Evolutionary conservation across 1,140 invertebrate species (phyloP).

Genomic region (Anastrepha ludens): DNA sequence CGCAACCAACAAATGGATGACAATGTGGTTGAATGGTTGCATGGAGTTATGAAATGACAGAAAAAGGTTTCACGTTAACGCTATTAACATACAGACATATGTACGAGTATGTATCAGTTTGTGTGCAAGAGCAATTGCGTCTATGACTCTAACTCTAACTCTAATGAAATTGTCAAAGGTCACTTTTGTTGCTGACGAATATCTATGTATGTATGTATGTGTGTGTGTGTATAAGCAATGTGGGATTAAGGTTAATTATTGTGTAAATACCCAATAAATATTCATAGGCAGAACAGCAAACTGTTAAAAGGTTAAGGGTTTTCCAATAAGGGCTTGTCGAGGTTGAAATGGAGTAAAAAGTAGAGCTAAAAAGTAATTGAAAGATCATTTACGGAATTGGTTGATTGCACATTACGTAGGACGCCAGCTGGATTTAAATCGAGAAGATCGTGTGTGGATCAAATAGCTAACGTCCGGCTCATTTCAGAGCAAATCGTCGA

Average conservation of each 20-base stretch:
- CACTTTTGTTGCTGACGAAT: not conserved
- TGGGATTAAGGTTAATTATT: constrained; percentile 15
- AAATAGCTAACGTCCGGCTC: too few species aligned
- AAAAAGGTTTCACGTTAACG: constrained; percentile 2
- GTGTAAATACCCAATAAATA: not conserved
- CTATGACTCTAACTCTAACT: not conserved
- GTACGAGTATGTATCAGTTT: not conserved
- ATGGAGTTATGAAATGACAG: not conserved
- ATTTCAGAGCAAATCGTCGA: too few species aligned
- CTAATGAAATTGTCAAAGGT: constrained; percentile 16
- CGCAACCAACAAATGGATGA: not conserved
- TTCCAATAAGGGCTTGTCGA: too few species aligned
- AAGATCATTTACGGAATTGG: too few species aligned
- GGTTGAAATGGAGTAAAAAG: too few species aligned
- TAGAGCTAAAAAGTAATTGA: too few species aligned
- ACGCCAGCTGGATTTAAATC: too few species aligned
- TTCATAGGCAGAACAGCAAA: not conserved
- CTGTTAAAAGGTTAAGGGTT: not conserved
- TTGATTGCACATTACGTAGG: too few species aligned
- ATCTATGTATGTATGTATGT: not conserved
- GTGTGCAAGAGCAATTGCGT: not conserved
- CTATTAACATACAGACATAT: not conserved
- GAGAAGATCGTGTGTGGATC: too few species aligned
- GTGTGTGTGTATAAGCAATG: not conserved
- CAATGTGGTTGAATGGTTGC: not conserved